These are phyloP conservation scores for Leucophora obtusa DNA, from an alignment of 2,888 invertebrate genomes.

Conservation along the genomic window DNA sequence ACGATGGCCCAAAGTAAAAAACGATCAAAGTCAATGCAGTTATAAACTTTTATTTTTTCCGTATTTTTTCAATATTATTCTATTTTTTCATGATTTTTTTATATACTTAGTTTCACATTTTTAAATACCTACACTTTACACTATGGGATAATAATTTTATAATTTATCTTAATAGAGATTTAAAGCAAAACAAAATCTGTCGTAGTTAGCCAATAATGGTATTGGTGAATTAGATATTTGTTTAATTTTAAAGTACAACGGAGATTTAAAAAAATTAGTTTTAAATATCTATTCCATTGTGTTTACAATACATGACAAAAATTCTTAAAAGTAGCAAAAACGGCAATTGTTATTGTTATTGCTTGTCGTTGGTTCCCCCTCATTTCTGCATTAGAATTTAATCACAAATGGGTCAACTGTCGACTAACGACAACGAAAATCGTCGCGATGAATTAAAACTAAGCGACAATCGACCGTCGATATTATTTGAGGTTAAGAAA, in stretches of 20 bases:
- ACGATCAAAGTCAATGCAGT: not conserved
- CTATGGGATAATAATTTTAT: not conserved
- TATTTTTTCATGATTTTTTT: not conserved
- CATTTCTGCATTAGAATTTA: not conserved
- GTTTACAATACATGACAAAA: not conserved
- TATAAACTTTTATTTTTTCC: not conserved
- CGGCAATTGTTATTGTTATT: constrained; percentile 1
- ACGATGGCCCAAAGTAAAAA: not conserved
- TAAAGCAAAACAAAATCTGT: not conserved
- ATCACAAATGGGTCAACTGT: too few relatives aligned
- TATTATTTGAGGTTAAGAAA: too few relatives aligned
- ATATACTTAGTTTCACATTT: not conserved
- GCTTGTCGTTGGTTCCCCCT: not conserved
- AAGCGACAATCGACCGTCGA: too few relatives aligned
- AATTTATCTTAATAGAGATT: not conserved
- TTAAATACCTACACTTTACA: not conserved
- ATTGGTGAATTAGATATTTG: too few relatives aligned
- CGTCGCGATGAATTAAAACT: too few relatives aligned
- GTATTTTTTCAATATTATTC: not conserved
- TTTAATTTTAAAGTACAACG: not conserved
- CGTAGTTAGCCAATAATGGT: too few relatives aligned
- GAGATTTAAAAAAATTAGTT: not conserved
- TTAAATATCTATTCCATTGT: not conserved
- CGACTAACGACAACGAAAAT: too few relatives aligned
- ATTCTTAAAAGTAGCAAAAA: not conserved